These are phyloP conservation scores for Saxidomus purpurata DNA, from an alignment of 1,140 invertebrate genomes.

Conservation along the genomic window DNA sequence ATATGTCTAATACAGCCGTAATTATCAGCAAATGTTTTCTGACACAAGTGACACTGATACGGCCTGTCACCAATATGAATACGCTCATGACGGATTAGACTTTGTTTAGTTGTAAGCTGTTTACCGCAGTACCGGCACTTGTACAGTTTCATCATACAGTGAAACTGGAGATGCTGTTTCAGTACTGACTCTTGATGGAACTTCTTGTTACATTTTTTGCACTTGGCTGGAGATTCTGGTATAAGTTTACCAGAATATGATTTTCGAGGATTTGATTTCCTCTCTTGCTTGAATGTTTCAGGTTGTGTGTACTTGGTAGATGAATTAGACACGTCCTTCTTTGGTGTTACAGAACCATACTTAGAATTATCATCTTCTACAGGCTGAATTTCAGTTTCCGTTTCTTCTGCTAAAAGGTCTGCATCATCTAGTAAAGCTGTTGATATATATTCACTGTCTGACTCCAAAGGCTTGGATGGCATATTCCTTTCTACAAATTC, in stretches of 20 bases:
- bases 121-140: conserved; percentile 65
- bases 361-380: not conserved
- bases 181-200: conserved; percentile 41
- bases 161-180: conserved; percentile 56
- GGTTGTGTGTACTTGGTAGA: not conserved
- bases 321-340: not conserved
- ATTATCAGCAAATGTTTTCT: conserved; percentile 63
- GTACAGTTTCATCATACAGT: conserved; percentile 64
- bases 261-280: not conserved
- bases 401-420: conserved; percentile 47
- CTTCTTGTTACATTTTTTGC: conserved; percentile 62
- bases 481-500: conserved; percentile 65
- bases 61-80: conserved; percentile 65
- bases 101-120: conserved; percentile 55
- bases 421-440: conserved; percentile 53
- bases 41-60: conserved; percentile 60
- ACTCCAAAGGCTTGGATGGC: conserved; percentile 48
- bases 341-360: not conserved
- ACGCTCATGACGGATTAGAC: conserved; percentile 60
- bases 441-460: conserved; percentile 63
- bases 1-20: conserved; percentile 61
- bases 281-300: not conserved
- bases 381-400: conserved; percentile 16
- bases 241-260: conserved; percentile 10
- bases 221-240: conserved; percentile 47